Evolutionary conservation across 2,888 invertebrate genomes (phyloP).

Genomic region (Philonicus albiceps): DNA sequence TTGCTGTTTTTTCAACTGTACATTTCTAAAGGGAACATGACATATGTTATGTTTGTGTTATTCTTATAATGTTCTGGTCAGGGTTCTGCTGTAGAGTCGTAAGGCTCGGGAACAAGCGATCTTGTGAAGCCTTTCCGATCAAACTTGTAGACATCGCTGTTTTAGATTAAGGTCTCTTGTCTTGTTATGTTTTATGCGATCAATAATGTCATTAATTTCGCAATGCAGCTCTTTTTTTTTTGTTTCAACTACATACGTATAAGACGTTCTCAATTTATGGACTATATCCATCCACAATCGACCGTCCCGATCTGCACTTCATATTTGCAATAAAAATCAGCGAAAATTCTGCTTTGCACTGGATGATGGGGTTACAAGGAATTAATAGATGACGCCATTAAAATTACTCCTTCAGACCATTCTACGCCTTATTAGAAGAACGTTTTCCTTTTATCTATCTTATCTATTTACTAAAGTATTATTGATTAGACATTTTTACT

Average conservation of each 20-base stretch:
- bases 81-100: slow-evolving; percentile 17
- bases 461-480: no score
- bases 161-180: slow-evolving; percentile 35
- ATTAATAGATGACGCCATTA: not conserved
- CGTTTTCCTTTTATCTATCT: not conserved
- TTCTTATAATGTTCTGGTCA: slow-evolving; percentile 39
- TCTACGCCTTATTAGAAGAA: not conserved
- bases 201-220: slow-evolving; percentile 43
- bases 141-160: slow-evolving; percentile 38
- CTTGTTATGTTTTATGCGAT: slow-evolving; percentile 43
- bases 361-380: not conserved
- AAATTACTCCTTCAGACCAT: not conserved
- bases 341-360: not conserved
- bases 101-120: slow-evolving; percentile 11
- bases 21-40: slow-evolving; percentile 36
- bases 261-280: slow-evolving; percentile 34
- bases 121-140: slow-evolving; percentile 32
- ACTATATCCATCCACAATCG: slow-evolving; percentile 40
- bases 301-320: not conserved
- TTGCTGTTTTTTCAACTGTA: slow-evolving; percentile 22
- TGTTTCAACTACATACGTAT: slow-evolving; percentile 21
- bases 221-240: slow-evolving; percentile 39
- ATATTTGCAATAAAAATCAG: slow-evolving; percentile 33
- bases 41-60: slow-evolving; percentile 43
- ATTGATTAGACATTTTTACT: no score